Base-by-base conservation (phyloP, 1,140 invertebrate species). In the Armadillidium nasatum region DNA sequence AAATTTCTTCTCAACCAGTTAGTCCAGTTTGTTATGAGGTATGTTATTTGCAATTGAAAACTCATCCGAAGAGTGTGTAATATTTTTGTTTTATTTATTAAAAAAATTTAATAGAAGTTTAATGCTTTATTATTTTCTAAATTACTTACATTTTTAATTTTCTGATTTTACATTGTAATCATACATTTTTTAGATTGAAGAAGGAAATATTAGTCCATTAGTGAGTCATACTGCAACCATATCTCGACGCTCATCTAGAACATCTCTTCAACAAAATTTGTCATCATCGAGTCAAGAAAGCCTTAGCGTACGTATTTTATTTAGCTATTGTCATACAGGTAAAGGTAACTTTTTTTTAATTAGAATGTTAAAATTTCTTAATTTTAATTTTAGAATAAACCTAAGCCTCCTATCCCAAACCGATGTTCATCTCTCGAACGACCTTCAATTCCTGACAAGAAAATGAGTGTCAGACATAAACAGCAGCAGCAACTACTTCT, bases 341-440 rank as follows among this genome's bases (percentile, higher is more conserved):
- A 3, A 33, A n/a, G n/a, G 33, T 33, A 33, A 33, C 33, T 33
- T 33, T 33, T 33, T 33, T 3, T 33, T 33, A n/a, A 33, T 33
- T 6, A 33, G 33, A 33, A 33, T 33, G 6, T 33, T 33, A 33
- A 33, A 3, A 1, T 33, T 33, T 33, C 6, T 33, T 33, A 33
- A 33, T 33, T 33, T 33, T 33, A 33, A 33, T 46, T 7, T 2
- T 46, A 79, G 78, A 75, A 75, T 54, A 79, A 79, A 44, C 72
- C 78, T 9, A 82, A 79, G 83, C 87, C 83, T 81, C 87, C 84
- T 11, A 85, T 88, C 73, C 86, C 88, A 19, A 87, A 91, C 87
- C 87, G 93, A 82, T 93, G 90, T 84, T 94, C 91, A n/a, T 94
- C 90, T 54, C 85, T 92, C 80, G 92, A 92, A 85, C 87, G 90